Evolutionary conservation across 2,113 vertebrate species (phyloP), one percentile per base, ranked within the genome.

Genomic region (Gallinago media): DNA sequence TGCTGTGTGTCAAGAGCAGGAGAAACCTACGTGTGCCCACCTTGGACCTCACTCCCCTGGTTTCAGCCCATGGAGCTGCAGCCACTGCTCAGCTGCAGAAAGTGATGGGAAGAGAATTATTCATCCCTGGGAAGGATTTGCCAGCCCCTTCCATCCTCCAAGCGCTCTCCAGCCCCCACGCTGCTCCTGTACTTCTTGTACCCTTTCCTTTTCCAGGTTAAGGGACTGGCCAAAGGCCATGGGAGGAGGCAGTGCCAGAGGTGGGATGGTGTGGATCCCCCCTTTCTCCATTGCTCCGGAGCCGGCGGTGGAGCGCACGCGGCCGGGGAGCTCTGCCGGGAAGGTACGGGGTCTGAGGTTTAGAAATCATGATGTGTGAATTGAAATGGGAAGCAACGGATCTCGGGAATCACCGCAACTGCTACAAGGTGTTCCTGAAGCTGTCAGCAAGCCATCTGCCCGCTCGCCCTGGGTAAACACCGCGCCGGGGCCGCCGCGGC

Each of bases 341-440:
- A 97, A 96, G 95, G 96, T 96, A 85, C 74, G 10, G 75, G 93
- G 92, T 29, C 95, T 96, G 95, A 96, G 94, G 92, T 89, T 94
- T 94, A 89, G 96, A 94, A 97, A 97, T 97, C 96, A 96, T 94
- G 95, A 97, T 86, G 96, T 97, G 97, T 82, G 97, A 97, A 97
- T 94, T 94, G 94, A 97, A 97, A 97, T 80, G 97, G 97, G 96
- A 97, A 97, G 96, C 96, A 88, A 86, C 50, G 83, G 95, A 95
- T 95, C 93, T 92, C 18, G 8, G 71, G 95, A 95, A 96, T 92
- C 93, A 86, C 97, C 93, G 23, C 94, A 94, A 95, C 93, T 81
- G 94, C 96, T 96, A 47, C 95, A 94, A 96, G 97, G 97, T 97
- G 96, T 97, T 96, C 88, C 93, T 97, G 96, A 97, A 95, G 93